These are phyloP conservation scores for Microcaecilia unicolor DNA, from an alignment of 2,797 vertebrate genomes.

Conservation along the genomic window DNA sequence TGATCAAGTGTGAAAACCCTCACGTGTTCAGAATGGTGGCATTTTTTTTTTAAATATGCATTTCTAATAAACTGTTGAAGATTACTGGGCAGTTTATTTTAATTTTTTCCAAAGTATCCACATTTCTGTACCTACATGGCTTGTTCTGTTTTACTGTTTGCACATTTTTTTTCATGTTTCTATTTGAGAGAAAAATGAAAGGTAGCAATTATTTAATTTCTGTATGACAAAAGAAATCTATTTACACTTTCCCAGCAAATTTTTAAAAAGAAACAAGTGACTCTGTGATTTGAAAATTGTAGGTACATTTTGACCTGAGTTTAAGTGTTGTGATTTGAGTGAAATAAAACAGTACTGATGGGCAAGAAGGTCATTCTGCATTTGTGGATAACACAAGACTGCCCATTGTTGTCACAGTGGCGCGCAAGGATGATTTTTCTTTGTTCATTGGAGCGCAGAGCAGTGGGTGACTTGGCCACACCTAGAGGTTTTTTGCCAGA, in stretches of 20 bases:
- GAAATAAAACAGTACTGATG: slow-evolving; percentile 48
- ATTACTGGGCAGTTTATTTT: slow-evolving; percentile 42
- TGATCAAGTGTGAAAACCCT: slow-evolving; percentile 56
- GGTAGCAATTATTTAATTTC: slow-evolving; percentile 16
- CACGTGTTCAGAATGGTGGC: slow-evolving; percentile 77
- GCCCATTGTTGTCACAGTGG: too few species aligned
- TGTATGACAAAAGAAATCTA: slow-evolving; percentile 14
- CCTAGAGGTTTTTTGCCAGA: too few species aligned
- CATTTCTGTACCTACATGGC: too few species aligned
- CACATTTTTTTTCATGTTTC: too few species aligned
- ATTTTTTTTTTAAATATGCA: slow-evolving; percentile 84
- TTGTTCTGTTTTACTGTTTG: too few species aligned
- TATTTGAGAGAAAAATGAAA: slow-evolving; percentile 26
- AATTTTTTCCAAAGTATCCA: too few species aligned
- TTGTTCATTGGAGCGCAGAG: too few species aligned
- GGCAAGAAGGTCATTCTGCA: too few species aligned
- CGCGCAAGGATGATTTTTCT: too few species aligned
- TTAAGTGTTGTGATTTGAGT: slow-evolving; percentile 41
- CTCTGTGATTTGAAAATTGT: slow-evolving; percentile 36
- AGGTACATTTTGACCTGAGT: slow-evolving; percentile 23
- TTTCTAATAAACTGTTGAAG: slow-evolving; percentile 98
- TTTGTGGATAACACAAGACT: too few species aligned
- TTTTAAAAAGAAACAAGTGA: slow-evolving; percentile 22
- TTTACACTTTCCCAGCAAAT: slow-evolving; percentile 32
- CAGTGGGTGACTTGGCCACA: too few species aligned